These are phyloP conservation scores for Bembecia ichneumoniformis DNA, from an alignment of 2,888 invertebrate genomes.

Conservation along the genomic window DNA sequence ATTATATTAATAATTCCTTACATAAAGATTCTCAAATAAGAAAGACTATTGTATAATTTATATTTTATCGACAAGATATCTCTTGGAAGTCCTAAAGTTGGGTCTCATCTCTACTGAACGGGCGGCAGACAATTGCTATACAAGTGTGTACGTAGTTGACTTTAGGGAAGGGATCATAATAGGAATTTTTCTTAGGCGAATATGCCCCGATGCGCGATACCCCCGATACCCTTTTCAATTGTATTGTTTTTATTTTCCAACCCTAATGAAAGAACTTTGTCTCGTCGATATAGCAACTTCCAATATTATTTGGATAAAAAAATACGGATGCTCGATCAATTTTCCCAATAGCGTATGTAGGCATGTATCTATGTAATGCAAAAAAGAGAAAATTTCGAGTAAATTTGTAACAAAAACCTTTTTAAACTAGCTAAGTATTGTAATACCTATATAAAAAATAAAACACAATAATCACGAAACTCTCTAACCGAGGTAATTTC, in stretches of 20 bases:
- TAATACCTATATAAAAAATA: no score
- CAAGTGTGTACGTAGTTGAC: conserved; percentile 52
- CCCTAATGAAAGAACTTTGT: conserved; percentile 68
- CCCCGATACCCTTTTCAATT: conserved; percentile 66
- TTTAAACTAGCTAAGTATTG: no score
- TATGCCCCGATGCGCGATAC: conserved; percentile 61
- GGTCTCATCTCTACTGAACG: not conserved
- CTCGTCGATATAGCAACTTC: conserved; percentile 57
- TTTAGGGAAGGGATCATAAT: conserved; percentile 68
- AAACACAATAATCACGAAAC: no score
- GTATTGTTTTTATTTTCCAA: conserved; percentile 70
- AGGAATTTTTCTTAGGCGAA: conserved; percentile 63
- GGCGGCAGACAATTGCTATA: conserved; percentile 55
- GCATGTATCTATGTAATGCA: not conserved
- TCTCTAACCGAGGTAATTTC: no score
- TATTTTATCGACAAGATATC: no score
- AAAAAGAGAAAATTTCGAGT: not conserved
- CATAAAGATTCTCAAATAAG: no score
- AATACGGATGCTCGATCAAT: not conserved
- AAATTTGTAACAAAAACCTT: no score
- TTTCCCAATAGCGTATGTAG: not conserved
- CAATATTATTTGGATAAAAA: conserved; percentile 13
- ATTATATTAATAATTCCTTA: no score
- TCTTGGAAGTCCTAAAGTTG: no score
- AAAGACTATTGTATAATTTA: no score